Evolutionary conservation across 2,888 invertebrate genomes (phyloP).

Genomic region (Pristionchus arcanus): DNA sequence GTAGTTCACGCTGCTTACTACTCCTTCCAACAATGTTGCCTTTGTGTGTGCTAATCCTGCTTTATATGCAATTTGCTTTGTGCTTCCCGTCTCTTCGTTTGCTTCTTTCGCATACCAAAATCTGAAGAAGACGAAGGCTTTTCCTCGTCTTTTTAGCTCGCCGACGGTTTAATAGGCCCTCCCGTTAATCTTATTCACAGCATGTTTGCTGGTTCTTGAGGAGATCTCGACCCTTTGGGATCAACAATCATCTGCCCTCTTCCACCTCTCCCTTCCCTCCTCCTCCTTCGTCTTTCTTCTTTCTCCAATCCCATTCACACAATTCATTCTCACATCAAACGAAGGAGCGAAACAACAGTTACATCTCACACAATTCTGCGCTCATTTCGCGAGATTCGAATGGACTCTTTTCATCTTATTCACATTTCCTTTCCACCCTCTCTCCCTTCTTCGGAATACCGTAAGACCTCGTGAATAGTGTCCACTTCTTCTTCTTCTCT

Average conservation of each 20-base stretch:
- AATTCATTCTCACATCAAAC: slow-evolving; percentile 49
- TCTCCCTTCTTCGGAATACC: background rate
- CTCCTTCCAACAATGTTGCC: slow-evolving; percentile 11
- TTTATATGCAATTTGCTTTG: slow-evolving; percentile 46
- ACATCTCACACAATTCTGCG: slow-evolving; percentile 2
- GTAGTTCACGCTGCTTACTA: slow-evolving; percentile 40
- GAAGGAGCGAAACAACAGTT: slow-evolving; percentile 41
- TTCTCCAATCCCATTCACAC: slow-evolving; percentile 46
- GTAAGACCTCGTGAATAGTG: background rate
- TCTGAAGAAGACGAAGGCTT: background rate
- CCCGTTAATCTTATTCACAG: background rate
- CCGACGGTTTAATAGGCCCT: slow-evolving; percentile 32
- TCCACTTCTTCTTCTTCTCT: background rate
- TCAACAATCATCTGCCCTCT: slow-evolving; percentile 49
- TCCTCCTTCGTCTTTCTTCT: background rate
- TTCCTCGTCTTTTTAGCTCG: background rate
- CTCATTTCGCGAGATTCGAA: slow-evolving; percentile 1
- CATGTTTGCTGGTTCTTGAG: background rate
- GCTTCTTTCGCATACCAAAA: background rate
- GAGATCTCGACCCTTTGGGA: background rate
- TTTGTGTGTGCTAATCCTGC: slow-evolving; percentile 23
- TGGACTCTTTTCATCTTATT: background rate
- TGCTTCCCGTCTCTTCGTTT: background rate
- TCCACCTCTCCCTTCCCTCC: background rate
- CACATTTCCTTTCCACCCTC: background rate